Percentiles rank a stretch among this genome's conserved stretches.
phyloP scores from a whole-genome alignment of 2,888 invertebrate genomes.

The Busseola fusca region DNA sequence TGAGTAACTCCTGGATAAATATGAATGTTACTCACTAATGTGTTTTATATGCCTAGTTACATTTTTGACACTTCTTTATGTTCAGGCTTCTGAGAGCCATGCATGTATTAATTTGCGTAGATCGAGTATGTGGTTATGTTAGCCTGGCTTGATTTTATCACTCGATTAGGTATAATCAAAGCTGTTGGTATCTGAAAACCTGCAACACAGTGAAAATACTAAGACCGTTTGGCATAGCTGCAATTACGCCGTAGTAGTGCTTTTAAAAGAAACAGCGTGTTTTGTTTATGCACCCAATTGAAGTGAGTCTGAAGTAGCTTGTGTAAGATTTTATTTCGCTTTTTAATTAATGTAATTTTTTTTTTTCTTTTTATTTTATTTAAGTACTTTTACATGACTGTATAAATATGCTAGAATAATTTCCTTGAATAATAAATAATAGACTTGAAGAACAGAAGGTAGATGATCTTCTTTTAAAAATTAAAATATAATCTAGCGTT shows the following conservation, averaged over 20 bases:
- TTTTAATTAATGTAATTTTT: background rate
- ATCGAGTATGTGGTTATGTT: constrained; percentile 10
- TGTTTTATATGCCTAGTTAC: constrained; percentile 18
- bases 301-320: constrained; percentile 16
- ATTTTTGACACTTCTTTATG: constrained; percentile 15
- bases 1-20: constrained; percentile 39
- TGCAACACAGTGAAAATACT: background rate
- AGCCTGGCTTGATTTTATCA: constrained; percentile 9
- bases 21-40: constrained; percentile 37
- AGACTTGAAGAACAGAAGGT: background rate
- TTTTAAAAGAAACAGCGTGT: constrained; percentile 8
- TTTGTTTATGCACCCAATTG: constrained; percentile 31
- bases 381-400: too few species aligned
- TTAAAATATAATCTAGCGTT: background rate
- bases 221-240: constrained; percentile 20
- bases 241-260: constrained; percentile 19
- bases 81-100: constrained; percentile 6
- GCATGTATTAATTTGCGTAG: constrained; percentile 30
- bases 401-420: background rate
- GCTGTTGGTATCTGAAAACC: constrained; percentile 12
- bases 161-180: constrained; percentile 13
- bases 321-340: background rate
- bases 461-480: background rate
- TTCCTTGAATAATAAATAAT: background rate
- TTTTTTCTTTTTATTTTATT: too few species aligned